Conservation (phyloP, 2,888 invertebrate genomes). For the Napeogenes inachia region DNA sequence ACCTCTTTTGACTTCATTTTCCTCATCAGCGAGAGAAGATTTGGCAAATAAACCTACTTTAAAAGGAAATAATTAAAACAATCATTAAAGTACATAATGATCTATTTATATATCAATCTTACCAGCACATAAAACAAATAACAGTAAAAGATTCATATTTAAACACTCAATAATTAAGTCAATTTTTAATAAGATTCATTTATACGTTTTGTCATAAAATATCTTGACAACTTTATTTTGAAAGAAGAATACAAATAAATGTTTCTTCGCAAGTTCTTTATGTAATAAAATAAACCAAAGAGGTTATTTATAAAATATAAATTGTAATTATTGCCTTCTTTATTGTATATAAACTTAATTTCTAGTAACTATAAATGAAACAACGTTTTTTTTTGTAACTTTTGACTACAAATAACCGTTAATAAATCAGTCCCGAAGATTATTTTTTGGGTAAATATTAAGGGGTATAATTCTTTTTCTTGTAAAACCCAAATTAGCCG, state of each 20-base stretch:
- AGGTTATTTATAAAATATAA: no score
- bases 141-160: slow-evolving; percentile 20
- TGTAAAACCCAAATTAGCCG: slow-evolving; percentile 61
- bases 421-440: no score
- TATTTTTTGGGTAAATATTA: neutral
- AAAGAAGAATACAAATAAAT: slow-evolving; percentile 56
- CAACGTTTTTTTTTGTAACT: no score
- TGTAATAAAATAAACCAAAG: slow-evolving; percentile 4
- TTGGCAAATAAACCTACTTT: slow-evolving; percentile 39
- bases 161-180: slow-evolving; percentile 8
- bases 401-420: no score
- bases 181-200: slow-evolving; percentile 12
- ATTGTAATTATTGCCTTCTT: neutral
- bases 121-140: slow-evolving; percentile 50
- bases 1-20: slow-evolving; percentile 53
- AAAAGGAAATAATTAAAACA: slow-evolving; percentile 5
- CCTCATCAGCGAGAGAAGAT: slow-evolving; percentile 45
- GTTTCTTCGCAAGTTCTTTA: slow-evolving; percentile 16
- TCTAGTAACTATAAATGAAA: neutral
- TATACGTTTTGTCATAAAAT: slow-evolving; percentile 39
- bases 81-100: slow-evolving; percentile 5
- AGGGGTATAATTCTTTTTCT: slow-evolving; percentile 15
- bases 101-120: slow-evolving; percentile 36
- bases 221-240: slow-evolving; percentile 50
- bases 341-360: slow-evolving; percentile 8